Evolutionary conservation across 2,113 vertebrate species (phyloP).

Genomic region (Pterocles orientalis): DNA sequence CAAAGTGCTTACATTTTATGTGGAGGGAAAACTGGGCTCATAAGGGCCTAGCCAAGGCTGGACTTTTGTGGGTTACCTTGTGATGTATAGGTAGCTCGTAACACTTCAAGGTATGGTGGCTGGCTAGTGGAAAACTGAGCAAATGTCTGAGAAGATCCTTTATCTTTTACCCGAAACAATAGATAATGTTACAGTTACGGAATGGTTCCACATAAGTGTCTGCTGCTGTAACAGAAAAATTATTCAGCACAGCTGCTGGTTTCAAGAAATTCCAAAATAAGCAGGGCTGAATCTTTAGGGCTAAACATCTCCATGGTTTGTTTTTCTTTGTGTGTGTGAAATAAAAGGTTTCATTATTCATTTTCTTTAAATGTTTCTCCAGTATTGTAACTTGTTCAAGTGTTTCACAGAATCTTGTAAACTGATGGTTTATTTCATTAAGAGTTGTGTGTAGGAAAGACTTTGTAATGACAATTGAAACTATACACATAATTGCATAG

Average conservation of each 20-base stretch:
- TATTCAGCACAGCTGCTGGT: not conserved
- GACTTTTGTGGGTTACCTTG: not conserved
- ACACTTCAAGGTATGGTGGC: not conserved
- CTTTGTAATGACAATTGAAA: constrained; percentile 36
- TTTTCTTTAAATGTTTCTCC: not conserved
- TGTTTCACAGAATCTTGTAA: not conserved
- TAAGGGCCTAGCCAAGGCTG: not conserved
- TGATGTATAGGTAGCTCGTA: not conserved
- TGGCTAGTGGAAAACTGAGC: not conserved
- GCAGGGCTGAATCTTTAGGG: not conserved
- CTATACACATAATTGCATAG: constrained; percentile 25
- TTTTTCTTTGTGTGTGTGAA: not conserved
- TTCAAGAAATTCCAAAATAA: not conserved
- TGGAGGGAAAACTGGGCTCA: not conserved
- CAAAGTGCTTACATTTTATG: not conserved
- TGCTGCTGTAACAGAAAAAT: not conserved
- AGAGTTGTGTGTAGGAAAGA: constrained; percentile 34
- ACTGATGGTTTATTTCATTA: constrained; percentile 28
- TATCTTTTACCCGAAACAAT: not conserved
- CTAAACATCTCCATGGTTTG: not conserved
- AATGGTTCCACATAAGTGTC: rapidly evolving
- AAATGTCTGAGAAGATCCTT: not conserved
- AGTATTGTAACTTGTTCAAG: not conserved
- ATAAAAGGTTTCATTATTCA: not conserved
- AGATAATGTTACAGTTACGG: not conserved